Percentiles rank a stretch among this genome's conserved stretches.
Conservation (phyloP, 2,888 invertebrate genomes). For the Timandra comae region DNA sequence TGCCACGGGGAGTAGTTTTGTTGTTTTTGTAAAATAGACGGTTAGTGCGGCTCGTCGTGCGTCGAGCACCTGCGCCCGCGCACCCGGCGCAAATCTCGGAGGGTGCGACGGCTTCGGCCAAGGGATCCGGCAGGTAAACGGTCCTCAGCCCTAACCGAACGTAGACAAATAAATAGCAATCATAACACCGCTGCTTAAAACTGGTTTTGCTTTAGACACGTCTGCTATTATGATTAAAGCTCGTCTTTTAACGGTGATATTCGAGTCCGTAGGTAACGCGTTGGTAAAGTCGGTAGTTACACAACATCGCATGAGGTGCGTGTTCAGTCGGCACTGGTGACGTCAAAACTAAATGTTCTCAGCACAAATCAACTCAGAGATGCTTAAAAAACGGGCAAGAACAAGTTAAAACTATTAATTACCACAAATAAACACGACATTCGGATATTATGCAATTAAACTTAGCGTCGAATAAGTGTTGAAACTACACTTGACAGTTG, state of each 20-base stretch:
- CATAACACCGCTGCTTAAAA: slow-evolving; percentile 30
- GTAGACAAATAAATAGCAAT: slow-evolving; percentile 29
- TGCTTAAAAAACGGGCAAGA: slow-evolving; percentile 48
- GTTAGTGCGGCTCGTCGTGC: slow-evolving; percentile 49
- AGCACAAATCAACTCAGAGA: slow-evolving; percentile 44
- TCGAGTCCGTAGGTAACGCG: slow-evolving; percentile 32
- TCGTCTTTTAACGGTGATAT: slow-evolving; percentile 21
- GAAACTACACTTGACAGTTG: slow-evolving; percentile 35
- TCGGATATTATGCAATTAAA: slow-evolving; percentile 45
- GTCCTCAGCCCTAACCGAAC: slow-evolving; percentile 29
- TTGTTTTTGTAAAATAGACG: slow-evolving; percentile 53
- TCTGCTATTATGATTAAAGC: slow-evolving; percentile 16
- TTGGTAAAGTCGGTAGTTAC: slow-evolving; percentile 31
- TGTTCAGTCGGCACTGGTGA: slow-evolving; percentile 21
- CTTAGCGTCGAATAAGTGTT: slow-evolving; percentile 32
- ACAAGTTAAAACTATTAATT: slow-evolving; percentile 55
- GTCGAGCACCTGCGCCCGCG: slow-evolving; percentile 63
- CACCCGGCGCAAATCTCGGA: slow-evolving; percentile 68
- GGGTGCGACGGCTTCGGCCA: slow-evolving; percentile 48
- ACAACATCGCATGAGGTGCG: slow-evolving; percentile 28
- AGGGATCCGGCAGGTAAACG: slow-evolving; percentile 64
- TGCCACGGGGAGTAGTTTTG: slow-evolving; percentile 33
- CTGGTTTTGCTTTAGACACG: slow-evolving; percentile 30
- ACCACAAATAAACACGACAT: slow-evolving; percentile 38
- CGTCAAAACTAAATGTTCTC: slow-evolving; percentile 29